Base-by-base conservation (phyloP, 2,797 vertebrate genomes). In the Adelosebastes latens region DNA sequence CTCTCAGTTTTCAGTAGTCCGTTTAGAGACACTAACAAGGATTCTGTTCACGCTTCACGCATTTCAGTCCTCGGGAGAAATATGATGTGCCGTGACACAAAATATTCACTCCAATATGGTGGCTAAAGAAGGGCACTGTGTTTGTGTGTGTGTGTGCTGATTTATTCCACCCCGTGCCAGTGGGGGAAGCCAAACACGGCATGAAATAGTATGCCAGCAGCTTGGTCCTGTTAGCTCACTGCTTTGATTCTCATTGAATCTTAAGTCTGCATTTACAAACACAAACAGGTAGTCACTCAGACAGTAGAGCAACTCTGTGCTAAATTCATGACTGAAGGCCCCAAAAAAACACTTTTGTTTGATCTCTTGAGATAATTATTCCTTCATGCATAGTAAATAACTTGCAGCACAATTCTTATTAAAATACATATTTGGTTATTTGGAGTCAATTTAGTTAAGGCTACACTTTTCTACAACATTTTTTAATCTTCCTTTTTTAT, bases 21-120 rank as follows among this genome's bases (percentile, higher is more conserved):
- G 20, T 88, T 91, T 81, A 77, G 68, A 84, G 68, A 88, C 72
- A 53, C 68, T 80, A 80, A 89, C 79, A 86, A 82, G 85, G 59
- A 82, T 86, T 92, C 70, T 70, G 56, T 90, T 88, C 75, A 87
- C 67, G 82, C 85, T 87, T 89, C 63, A 86, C 0, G 25, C 78
- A 58, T 76, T 83, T 77, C 55, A 63, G 78, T 83, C 87, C 84
- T 84, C 60, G 42, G 68, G 77, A 86, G 87, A 85, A 86, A 90
- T 86, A 79, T 85, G 77, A 83, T 80, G 79, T 70, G 63, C 62
- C 25, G 14, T 84, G 79, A 80, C 80, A 75, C 82, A 83, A 89
- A 91, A 91, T 88, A 87, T 90, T 89, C 80, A 81, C 72, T 62
- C 79, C 80, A 88, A 79, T 84, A 81, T 81, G 78, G 63, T 82